A percentile compares a stretch with the other conserved stretches of the same genome.
Conservation (phyloP, 2,797 vertebrate genomes). For the Parauchenoglanis punctatus region DNA sequence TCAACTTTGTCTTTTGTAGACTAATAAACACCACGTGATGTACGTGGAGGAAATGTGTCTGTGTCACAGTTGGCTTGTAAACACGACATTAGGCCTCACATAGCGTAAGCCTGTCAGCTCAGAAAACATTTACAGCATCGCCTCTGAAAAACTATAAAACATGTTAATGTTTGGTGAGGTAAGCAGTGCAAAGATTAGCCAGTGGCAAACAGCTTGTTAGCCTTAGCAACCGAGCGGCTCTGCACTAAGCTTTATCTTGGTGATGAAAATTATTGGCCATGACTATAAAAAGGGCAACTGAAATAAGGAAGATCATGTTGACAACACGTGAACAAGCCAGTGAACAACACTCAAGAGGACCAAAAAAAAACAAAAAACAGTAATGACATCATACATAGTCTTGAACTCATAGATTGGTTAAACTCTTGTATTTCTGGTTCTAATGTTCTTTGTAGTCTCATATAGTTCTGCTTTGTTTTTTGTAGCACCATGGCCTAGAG, state of each 20-base stretch:
- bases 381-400: neutral
- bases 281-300: neutral
- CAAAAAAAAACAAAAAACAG: neutral
- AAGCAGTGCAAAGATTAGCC: slow-evolving; percentile 1
- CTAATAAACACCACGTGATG: neutral
- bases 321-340: neutral
- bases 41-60: neutral
- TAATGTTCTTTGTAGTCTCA: neutral
- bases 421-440: neutral
- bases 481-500: too few relatives aligned
- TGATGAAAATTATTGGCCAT: neutral
- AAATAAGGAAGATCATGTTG: neutral
- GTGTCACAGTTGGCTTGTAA: slow-evolving; percentile 12
- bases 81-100: neutral
- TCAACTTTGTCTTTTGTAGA: neutral
- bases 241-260: slow-evolving; percentile 1
- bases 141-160: slow-evolving; percentile 18
- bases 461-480: too few relatives aligned
- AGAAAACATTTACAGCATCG: neutral
- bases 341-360: neutral
- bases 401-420: neutral
- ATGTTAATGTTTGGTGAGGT: slow-evolving; percentile 4
- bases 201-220: neutral
- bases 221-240: slow-evolving; percentile 17
- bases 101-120: neutral